A percentile compares a stretch with the other conserved stretches of the same genome.
phyloP scores from a whole-genome alignment of 2,888 invertebrate genomes.

The Apotomis turbidana region DNA sequence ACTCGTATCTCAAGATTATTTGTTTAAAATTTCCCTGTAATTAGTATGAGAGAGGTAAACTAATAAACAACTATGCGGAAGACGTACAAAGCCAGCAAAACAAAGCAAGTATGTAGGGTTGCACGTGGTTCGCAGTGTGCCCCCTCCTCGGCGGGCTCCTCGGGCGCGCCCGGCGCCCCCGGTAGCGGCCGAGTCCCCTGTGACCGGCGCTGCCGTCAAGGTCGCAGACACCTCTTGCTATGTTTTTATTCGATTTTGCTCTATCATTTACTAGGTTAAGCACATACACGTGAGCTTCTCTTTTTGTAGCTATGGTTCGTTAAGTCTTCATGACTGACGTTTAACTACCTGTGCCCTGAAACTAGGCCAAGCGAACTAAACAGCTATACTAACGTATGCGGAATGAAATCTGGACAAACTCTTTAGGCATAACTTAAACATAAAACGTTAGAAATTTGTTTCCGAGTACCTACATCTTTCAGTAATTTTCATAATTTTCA shows the following conservation, averaged over 20 bases:
- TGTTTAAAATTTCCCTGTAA: too few species aligned
- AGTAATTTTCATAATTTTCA: too few species aligned
- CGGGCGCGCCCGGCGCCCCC: constrained; percentile 44
- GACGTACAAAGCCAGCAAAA: constrained; percentile 20
- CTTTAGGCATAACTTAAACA: too few species aligned
- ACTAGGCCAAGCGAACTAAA: too few species aligned
- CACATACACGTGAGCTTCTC: constrained; percentile 29
- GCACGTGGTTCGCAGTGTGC: constrained; percentile 44
- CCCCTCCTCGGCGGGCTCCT: constrained; percentile 30
- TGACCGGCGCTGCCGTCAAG: constrained; percentile 61
- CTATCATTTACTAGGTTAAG: constrained; percentile 41
- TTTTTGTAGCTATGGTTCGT: constrained; percentile 1
- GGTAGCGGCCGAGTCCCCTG: constrained; percentile 57
- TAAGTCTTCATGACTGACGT: too few species aligned
- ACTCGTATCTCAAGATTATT: too few species aligned
- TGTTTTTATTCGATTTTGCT: constrained; percentile 43
- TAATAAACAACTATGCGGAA: neutral
- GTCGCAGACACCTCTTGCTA: constrained; percentile 63
- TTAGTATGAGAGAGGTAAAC: neutral
- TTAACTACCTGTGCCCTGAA: too few species aligned
- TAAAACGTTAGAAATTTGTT: too few species aligned
- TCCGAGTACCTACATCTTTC: too few species aligned
- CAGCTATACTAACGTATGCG: too few species aligned
- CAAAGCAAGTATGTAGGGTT: constrained; percentile 1
- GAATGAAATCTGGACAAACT: too few species aligned